phyloP scores from a whole-genome alignment of 2,888 invertebrate species.

The Hypsopygia costalis region DNA sequence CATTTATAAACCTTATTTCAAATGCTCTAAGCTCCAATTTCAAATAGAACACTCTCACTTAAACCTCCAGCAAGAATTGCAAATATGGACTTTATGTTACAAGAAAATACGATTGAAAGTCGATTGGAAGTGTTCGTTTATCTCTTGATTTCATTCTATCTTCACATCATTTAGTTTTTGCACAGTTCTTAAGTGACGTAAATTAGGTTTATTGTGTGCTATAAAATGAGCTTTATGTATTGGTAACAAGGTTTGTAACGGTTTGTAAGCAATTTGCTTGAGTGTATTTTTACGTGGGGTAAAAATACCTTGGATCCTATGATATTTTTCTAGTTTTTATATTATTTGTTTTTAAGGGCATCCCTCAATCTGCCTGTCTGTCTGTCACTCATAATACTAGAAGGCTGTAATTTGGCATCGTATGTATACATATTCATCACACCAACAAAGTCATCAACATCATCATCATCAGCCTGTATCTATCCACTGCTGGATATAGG shows the following conservation, averaged over 20 bases:
- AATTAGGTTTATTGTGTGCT: constrained; percentile 12
- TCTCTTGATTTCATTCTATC: constrained; percentile 61
- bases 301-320: too few species aligned
- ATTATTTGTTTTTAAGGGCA: too few species aligned
- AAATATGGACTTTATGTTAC: constrained; percentile 28
- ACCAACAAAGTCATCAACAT: too few species aligned
- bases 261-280: constrained; percentile 14
- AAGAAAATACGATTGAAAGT: constrained; percentile 38
- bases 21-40: constrained; percentile 27
- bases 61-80: background rate
- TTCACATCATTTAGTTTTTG: constrained; percentile 53
- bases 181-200: constrained; percentile 29
- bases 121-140: constrained; percentile 34
- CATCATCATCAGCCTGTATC: too few species aligned
- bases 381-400: too few species aligned
- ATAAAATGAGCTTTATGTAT: constrained; percentile 23
- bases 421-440: too few species aligned
- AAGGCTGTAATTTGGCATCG: too few species aligned
- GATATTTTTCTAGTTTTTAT: too few species aligned
- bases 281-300: too few species aligned
- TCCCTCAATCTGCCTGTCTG: too few species aligned
- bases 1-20: constrained; percentile 37
- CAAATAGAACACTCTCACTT: constrained; percentile 13
- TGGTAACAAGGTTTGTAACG: constrained; percentile 17
- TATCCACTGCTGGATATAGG: too few species aligned